Evolutionary conservation across 1,140 invertebrate genomes (phyloP).

Genomic region (Zophobas morio): DNA sequence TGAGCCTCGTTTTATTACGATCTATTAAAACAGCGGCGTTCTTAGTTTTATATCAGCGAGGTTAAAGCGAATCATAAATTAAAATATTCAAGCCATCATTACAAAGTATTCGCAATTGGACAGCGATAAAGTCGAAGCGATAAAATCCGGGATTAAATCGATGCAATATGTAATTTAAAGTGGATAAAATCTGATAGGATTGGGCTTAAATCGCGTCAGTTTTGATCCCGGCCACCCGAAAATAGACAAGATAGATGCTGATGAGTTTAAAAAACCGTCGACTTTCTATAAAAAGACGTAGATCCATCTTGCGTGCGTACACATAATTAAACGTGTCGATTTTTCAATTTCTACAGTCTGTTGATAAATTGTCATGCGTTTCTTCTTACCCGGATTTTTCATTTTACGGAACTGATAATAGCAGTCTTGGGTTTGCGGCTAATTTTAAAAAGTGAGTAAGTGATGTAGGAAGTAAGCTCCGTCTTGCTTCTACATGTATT

Average conservation of each 20-base stretch:
- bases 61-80: conserved; percentile 48
- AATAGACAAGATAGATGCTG: conserved; percentile 50
- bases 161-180: conserved; percentile 18
- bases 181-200: conserved; percentile 11
- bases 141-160: conserved; percentile 40
- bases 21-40: conserved; percentile 46
- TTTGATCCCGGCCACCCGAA: conserved; percentile 22
- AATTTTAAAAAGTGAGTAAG: too few relatives aligned
- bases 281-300: conserved; percentile 44
- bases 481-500: too few relatives aligned
- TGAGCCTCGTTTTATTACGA: conserved; percentile 42
- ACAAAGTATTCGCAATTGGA: conserved; percentile 47
- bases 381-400: conserved; percentile 35
- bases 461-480: too few relatives aligned
- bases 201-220: conserved; percentile 1
- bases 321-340: conserved; percentile 51
- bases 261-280: conserved; percentile 39
- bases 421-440: too few relatives aligned
- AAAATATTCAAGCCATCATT: conserved; percentile 49
- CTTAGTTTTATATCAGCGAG: conserved; percentile 47
- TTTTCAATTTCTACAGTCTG: conserved; percentile 52
- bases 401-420: conserved; percentile 4
- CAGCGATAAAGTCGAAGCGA: conserved; percentile 36
- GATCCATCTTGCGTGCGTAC: conserved; percentile 42
- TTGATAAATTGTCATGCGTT: conserved; percentile 50